phyloP scores from a whole-genome alignment of 2,113 vertebrate genomes.

The Apeltes quadracus region DNA sequence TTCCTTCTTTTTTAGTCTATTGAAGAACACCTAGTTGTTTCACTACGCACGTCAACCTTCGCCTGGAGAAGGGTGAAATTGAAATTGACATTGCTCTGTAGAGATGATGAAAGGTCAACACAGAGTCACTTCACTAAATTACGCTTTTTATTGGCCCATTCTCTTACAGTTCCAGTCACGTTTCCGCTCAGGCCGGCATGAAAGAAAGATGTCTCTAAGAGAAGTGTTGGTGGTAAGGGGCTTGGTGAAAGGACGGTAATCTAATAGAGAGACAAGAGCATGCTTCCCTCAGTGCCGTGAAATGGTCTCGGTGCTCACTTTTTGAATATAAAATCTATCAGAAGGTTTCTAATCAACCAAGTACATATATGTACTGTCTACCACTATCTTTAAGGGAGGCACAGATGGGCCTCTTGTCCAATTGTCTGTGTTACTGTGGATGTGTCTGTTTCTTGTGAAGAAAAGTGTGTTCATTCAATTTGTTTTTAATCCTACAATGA shows the following conservation, averaged over 20 bases:
- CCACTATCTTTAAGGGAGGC: not conserved
- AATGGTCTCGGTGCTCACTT: not conserved
- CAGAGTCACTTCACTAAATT: slow-evolving; percentile 57
- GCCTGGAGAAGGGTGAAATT: slow-evolving; percentile 51
- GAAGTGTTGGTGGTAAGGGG: not conserved
- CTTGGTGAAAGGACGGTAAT: not conserved
- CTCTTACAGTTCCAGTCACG: slow-evolving; percentile 4
- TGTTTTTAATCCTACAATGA: slow-evolving; percentile 45
- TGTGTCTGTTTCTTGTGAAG: slow-evolving; percentile 12
- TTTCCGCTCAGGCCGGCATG: slow-evolving; percentile 4
- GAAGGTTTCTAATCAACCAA: slow-evolving; percentile 2
- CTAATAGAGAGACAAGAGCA: not conserved
- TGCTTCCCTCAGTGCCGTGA: not conserved
- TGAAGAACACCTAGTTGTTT: slow-evolving; percentile 30
- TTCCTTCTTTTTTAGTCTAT: not conserved
- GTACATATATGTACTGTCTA: not conserved
- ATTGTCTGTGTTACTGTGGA: not conserved
- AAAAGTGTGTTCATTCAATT: slow-evolving; percentile 31
- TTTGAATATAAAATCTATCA: not conserved
- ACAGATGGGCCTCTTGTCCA: not conserved
- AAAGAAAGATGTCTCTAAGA: not conserved
- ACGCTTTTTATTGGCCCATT: not conserved
- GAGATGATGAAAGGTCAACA: slow-evolving; percentile 61
- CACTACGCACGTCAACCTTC: slow-evolving; percentile 39
- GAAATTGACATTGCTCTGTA: slow-evolving; percentile 60